These are phyloP conservation scores for Phortica okadai DNA, from an alignment of 2,888 invertebrate species.

Conservation along the genomic window DNA sequence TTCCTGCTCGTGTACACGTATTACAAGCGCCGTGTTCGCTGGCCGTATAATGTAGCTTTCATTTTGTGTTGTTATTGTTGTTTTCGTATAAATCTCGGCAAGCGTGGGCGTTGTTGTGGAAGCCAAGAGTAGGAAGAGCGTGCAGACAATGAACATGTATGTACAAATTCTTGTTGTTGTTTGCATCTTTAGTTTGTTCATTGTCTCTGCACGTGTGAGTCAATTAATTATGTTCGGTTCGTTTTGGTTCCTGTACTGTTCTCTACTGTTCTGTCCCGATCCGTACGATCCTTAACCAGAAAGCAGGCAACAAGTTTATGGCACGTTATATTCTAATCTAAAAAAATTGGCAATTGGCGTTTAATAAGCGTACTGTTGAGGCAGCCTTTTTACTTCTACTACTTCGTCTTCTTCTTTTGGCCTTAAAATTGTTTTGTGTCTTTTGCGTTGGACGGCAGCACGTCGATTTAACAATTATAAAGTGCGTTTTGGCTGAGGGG, in stretches of 20 bases:
- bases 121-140: constrained; percentile 60
- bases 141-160: constrained; percentile 49
- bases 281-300: neutral
- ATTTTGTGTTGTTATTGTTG: constrained; percentile 27
- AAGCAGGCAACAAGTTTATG: neutral
- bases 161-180: neutral
- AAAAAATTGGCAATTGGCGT: neutral
- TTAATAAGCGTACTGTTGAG: constrained; percentile 2
- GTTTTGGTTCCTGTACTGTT: neutral
- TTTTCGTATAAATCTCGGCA: constrained; percentile 45
- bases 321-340: neutral
- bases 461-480: neutral
- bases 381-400: neutral
- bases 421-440: neutral
- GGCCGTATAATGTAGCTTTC: neutral
- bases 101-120: constrained; percentile 67
- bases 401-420: neutral
- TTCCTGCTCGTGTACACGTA: neutral
- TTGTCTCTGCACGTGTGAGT: neutral
- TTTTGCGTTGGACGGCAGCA: constrained; percentile 10
- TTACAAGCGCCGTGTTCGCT: constrained; percentile 10
- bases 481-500: neutral
- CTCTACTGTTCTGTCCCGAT: neutral
- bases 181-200: neutral
- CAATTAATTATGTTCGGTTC: neutral